Evolutionary conservation across 2,888 invertebrate species (phyloP), one percentile per base, ranked within the genome.

Genomic region (Apeira syringaria): DNA sequence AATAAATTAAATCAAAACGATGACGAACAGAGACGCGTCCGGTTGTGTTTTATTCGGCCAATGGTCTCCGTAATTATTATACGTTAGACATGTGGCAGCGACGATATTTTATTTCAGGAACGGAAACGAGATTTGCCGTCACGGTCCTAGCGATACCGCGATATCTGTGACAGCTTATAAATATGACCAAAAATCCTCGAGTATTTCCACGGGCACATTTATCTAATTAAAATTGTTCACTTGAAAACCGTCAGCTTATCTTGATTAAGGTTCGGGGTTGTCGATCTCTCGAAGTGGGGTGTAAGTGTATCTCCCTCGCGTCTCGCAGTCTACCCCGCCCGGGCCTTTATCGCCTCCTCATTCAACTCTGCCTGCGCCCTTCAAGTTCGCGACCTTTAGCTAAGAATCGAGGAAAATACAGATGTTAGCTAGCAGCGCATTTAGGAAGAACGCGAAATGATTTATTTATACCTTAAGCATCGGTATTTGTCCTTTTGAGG

Each of bases 181-280:
- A 36, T 43, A 50, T 52, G 38, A 35, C 41, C 15, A 27, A 43
- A 43, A 42, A 20, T 50, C 20, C 49, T 17, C 27, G 18, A 25
- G 29, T 38, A 29, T 56, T 56, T 47, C 51, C 47, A 30, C 34
- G 22, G 25, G 34, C 25, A 51, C 56, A 64, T 65, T 70, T 66
- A 65, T 53, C 66, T 77, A 74, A 78, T 78, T 76, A 69, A 74
- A 72, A 72, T 66, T 68, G 70, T 63, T 60, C 71, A 24, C 35
- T 35, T 26, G 31, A 72, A 68, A 69, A 49, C 59, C 65, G 74
- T 69, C 67, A 68, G 64, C 61, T 79, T 76, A 80, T 83, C 82
- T 80, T 79, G 75, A 82, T 82, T 75, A 80, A 74, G 73, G 64
- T 76, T 80, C 64, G 73, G 80, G 84, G 81, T 83, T 84, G 85